Evolutionary conservation across 2,113 vertebrate species (phyloP).

Genomic region (Seriola aureovittata): DNA sequence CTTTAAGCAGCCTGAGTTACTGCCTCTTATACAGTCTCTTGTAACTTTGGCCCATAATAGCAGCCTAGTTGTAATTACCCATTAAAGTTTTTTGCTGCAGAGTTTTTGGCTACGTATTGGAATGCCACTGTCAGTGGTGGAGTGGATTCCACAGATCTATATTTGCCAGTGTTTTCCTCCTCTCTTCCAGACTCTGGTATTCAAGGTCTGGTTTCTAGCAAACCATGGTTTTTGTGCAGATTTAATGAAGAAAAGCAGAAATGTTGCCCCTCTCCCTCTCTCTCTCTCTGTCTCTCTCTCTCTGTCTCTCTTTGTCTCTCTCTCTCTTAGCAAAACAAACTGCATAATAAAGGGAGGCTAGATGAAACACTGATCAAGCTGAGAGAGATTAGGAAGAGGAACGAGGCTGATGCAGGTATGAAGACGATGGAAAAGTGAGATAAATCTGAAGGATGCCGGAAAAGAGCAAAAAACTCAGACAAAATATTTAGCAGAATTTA

Average conservation of each 20-base stretch:
- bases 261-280: not conserved
- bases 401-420: conserved; percentile 2
- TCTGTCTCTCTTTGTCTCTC: too few species aligned
- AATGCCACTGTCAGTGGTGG: conserved; percentile 59
- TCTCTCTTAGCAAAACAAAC: not conserved
- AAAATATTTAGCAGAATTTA: conserved; percentile 16
- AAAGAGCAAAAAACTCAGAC: conserved; percentile 16
- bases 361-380: not conserved
- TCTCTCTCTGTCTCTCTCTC: not conserved
- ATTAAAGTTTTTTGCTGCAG: conserved; percentile 48
- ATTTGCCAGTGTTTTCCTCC: conserved; percentile 49
- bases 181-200: conserved; percentile 37
- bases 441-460: conserved; percentile 2
- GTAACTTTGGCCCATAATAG: conserved; percentile 52
- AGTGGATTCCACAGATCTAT: conserved; percentile 56
- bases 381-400: not conserved
- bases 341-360: not conserved
- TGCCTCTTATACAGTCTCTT: conserved; percentile 34
- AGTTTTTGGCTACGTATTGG: conserved; percentile 44
- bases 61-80: conserved; percentile 61
- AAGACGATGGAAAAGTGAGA: conserved; percentile 3
- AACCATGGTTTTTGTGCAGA: conserved; percentile 28
- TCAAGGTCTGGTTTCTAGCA: conserved; percentile 45
- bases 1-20: conserved; percentile 12
- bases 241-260: conserved; percentile 31